Base-by-base conservation (phyloP, 2,113 vertebrate species). In the Myrmecophaga tridactyla region DNA sequence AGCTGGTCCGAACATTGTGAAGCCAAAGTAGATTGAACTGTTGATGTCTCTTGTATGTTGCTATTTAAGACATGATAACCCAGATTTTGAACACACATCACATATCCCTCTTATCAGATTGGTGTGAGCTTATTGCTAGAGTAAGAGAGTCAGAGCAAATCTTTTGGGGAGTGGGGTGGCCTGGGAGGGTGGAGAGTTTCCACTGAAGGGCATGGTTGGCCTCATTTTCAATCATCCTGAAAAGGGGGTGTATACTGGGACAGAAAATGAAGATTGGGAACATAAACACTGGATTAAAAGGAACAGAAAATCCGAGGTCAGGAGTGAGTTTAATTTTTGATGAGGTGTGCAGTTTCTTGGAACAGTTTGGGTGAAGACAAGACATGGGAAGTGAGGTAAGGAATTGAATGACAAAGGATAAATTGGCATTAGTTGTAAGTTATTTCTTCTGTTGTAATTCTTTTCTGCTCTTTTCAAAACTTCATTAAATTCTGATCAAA, bases 101-200 rank as follows among this genome's bases (percentile, higher is more conserved):
- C n/a, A n/a, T n/a, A n/a, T n/a, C n/a, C 36, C 29, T 77, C 62
- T 72, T 80, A 4, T 67, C 6, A 34, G 36, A 63, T 48, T 36
- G 18, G 43, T 36, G 1, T 11, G 9, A 21, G 4, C 34, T 34
- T 41, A 13, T 25, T 8, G 31, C 65, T 36, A 51, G 58, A 63
- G 39, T 56, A 29, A 48, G 25, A 34, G 27, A 17, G 14, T 31
- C 15, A 6, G 39, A 82, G 51, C 23, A 46, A 62, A 46, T 2
- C 9, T 14, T 23, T 11, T 8, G 3, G 6, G 43, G 46, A 10
- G 0, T 15, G 8, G 1, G 4, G 3, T 51, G 27, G 0, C 10
- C 2, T 1, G 12, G 80, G 15, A 23, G 4, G 1, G 8, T 6
- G 15, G 51, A 48, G 39, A 5, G 31, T n/a, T 84, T 51, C 46